Evolutionary conservation across 2,888 invertebrate genomes (phyloP), one percentile per base, ranked within the genome.

Genomic region (Himalopsyche anomala): DNA sequence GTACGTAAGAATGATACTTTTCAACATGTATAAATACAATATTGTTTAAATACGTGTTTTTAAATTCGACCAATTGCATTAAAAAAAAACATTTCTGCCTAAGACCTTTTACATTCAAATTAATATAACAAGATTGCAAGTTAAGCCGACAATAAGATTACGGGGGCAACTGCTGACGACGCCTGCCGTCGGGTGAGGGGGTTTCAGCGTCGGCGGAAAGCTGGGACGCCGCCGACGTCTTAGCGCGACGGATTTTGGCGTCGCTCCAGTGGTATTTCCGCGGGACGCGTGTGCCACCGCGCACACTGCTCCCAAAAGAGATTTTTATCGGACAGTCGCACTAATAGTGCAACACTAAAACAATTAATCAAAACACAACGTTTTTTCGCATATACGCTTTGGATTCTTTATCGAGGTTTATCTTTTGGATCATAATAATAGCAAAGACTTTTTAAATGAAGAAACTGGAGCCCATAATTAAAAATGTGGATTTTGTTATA

Each of bases 251-350:
- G 74, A 28, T 74, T 74, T 74, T 74, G 74, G 74, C 74, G 74
- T 38, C 74, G 28, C 11, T 74, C 74, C 74, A 74, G 74, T 74
- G 74, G 74, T 74, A 74, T 74, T 74, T 74, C 74, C 74, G 74
- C 74, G 74, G n/a, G 74, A 74, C 74, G 74, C 74, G 74, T 74
- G 74, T 74, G 62, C n/a, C 74, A 15, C 74, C 74, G 74, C 74
- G 74, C 74, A 74, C 74, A 36, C 36, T 74, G 74, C 28, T 36
- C 74, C 28, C 28, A 12, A 15, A 36, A 11, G 12, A 74, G 74
- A 74, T 38, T 74, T 15, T 74, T 38, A 38, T 74, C 74, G 74
- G 74, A 74, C 74, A 36, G 62, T 19, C 28, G 51, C 51, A 15
- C 51, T 51, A 51, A 51, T 51, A 51, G 51, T 15, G 51, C 51